These are phyloP conservation scores for Falco punctatus DNA, from an alignment of 2,113 vertebrate genomes.

Conservation along the genomic window DNA sequence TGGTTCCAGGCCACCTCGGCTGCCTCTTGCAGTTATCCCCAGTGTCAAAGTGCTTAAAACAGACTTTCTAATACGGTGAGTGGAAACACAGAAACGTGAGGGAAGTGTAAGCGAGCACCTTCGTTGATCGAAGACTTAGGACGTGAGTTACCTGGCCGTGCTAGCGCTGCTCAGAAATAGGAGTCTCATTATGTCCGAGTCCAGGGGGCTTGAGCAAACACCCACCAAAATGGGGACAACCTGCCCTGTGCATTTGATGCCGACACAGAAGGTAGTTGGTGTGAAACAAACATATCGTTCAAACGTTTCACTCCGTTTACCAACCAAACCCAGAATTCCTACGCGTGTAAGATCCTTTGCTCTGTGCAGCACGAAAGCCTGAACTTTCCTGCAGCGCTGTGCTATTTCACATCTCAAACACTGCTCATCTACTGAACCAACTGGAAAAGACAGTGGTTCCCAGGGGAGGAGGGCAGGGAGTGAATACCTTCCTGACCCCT, in stretches of 20 bases:
- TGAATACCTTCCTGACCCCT: constrained; percentile 57
- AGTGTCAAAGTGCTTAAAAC: background rate
- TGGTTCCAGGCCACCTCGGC: background rate
- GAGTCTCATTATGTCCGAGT: accelerated
- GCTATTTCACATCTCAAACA: background rate
- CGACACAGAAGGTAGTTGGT: accelerated
- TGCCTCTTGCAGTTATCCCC: background rate
- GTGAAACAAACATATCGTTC: background rate
- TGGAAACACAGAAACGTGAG: background rate
- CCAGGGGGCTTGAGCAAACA: background rate
- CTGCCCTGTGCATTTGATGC: accelerated
- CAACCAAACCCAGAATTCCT: background rate
- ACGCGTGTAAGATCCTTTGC: background rate
- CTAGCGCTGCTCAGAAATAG: background rate
- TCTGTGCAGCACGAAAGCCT: background rate
- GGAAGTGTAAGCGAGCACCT: background rate
- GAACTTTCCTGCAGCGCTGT: background rate
- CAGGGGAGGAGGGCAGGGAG: constrained; percentile 50
- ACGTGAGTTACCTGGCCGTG: accelerated
- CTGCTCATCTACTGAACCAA: background rate
- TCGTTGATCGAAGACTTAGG: background rate
- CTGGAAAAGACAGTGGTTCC: constrained; percentile 36
- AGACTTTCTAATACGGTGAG: background rate
- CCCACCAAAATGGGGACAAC: background rate
- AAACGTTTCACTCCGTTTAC: background rate